Percentiles rank a stretch among this genome's conserved stretches.
Evolutionary conservation across 2,797 vertebrate species (phyloP).

Genomic region (Schizopygopsis malacanthus): DNA sequence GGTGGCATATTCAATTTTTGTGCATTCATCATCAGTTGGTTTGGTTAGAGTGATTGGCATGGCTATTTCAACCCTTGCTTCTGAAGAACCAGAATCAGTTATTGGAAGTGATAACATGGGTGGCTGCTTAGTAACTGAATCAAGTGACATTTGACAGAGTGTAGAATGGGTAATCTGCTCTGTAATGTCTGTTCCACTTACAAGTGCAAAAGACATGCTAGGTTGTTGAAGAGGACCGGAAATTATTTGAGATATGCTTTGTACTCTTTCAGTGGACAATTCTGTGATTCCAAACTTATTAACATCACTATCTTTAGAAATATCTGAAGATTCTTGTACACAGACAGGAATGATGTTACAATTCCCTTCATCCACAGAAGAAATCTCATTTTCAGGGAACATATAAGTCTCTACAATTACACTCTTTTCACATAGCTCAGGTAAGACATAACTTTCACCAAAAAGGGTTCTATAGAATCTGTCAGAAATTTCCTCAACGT

Average conservation of each 20-base stretch:
- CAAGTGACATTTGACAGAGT: constrained; percentile 65
- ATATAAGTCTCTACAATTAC: constrained; percentile 37
- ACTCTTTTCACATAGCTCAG: constrained; percentile 42
- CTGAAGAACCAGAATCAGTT: constrained; percentile 38
- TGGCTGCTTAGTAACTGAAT: constrained; percentile 58
- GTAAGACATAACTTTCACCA: constrained; percentile 60
- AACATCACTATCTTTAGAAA: constrained; percentile 40
- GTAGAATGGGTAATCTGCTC: constrained; percentile 27
- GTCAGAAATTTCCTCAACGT: constrained; percentile 72
- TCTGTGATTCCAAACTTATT: constrained; percentile 46
- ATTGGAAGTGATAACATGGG: constrained; percentile 31
- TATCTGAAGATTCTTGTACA: constrained; percentile 47
- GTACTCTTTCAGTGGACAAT: constrained; percentile 35
- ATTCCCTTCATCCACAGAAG: constrained; percentile 45
- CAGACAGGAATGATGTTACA: constrained; percentile 10
- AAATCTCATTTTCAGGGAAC: constrained; percentile 19
- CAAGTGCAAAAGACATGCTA: constrained; percentile 31
- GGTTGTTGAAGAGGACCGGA: constrained; percentile 33
- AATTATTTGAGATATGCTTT: constrained; percentile 42
- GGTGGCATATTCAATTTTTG: constrained; percentile 5
- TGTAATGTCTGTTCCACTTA: constrained; percentile 33
- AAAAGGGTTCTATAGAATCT: constrained; percentile 76
- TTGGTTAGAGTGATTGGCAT: constrained; percentile 19
- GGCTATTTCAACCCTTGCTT: constrained; percentile 46
- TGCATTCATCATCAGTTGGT: constrained; percentile 27